Percentiles rank a stretch among this genome's conserved stretches.
Conservation (phyloP, 2,888 invertebrate genomes). For the Hedya salicella region DNA sequence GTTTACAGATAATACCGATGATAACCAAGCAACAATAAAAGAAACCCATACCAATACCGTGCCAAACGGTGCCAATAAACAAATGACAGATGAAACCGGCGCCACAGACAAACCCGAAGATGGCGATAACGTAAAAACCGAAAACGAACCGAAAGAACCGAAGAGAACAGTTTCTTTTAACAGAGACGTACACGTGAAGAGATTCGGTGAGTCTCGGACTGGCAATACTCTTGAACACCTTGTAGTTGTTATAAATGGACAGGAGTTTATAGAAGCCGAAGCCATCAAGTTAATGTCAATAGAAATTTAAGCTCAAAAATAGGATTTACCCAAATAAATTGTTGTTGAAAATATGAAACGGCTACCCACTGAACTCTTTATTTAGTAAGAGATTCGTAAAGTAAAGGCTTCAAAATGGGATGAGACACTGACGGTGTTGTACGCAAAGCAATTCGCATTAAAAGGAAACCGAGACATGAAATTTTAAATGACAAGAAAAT, state of each 20-base stretch:
- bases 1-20: conserved; percentile 79
- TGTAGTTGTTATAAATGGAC: neutral
- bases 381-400: too few relatives aligned
- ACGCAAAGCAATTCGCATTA: too few relatives aligned
- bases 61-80: conserved; percentile 65
- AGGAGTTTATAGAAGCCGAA: neutral
- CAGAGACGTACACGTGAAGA: conserved; percentile 95
- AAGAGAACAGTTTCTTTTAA: conserved; percentile 93
- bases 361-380: too few relatives aligned
- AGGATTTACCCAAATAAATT: too few relatives aligned
- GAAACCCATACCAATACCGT: conserved; percentile 54
- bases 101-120: conserved; percentile 72
- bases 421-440: too few relatives aligned
- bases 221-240: conserved; percentile 49
- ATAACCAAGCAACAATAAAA: conserved; percentile 64
- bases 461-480: too few relatives aligned
- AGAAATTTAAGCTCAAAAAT: too few relatives aligned
- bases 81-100: conserved; percentile 79
- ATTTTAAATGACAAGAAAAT: too few relatives aligned
- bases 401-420: too few relatives aligned
- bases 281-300: too few relatives aligned
- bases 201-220: conserved; percentile 89
- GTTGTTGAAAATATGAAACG: too few relatives aligned
- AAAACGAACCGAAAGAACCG: conserved; percentile 74
- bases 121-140: conserved; percentile 67